Percentiles rank a stretch among this genome's conserved stretches.
phyloP scores from a whole-genome alignment of 1,140 invertebrate genomes.

The Drosophila tristis region DNA sequence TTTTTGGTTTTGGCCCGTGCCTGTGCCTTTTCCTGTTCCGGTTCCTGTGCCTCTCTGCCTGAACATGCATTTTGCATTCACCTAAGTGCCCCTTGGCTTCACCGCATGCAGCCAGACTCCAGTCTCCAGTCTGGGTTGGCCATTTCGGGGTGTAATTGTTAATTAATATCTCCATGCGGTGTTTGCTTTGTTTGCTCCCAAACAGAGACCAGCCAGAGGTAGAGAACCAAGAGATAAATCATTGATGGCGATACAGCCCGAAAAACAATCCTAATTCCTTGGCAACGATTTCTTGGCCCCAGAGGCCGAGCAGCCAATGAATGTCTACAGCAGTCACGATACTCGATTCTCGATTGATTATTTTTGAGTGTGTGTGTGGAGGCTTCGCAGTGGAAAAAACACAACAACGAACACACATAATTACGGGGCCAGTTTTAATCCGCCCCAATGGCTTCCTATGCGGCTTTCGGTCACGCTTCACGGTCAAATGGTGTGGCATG shows the following conservation, averaged over 20 bases:
- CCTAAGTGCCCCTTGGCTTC: conserved; percentile 37
- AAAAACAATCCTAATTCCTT: conserved; percentile 36
- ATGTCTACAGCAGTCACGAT: too few species aligned
- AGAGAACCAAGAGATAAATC: conserved; percentile 13
- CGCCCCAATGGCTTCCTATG: conserved; percentile 28
- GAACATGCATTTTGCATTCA: conserved; percentile 60
- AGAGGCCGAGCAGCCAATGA: too few species aligned
- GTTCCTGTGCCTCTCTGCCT: too few species aligned
- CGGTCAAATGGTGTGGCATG: conserved; percentile 25
- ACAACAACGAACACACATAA: conserved; percentile 15
- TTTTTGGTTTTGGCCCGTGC: conserved; percentile 3
- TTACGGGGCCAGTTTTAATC: conserved; percentile 43
- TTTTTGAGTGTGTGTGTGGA: background rate
- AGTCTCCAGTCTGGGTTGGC: conserved; percentile 34
- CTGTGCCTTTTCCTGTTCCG: background rate
- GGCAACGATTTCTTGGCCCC: too few species aligned
- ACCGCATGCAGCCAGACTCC: background rate
- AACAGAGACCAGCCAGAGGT: conserved; percentile 10
- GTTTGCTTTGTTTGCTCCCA: conserved; percentile 47
- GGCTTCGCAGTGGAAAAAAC: background rate
- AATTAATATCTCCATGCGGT: conserved; percentile 71
- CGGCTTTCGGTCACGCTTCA: conserved; percentile 37
- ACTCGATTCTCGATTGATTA: conserved; percentile 20
- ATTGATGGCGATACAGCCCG: conserved; percentile 9
- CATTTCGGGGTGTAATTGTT: conserved; percentile 77